Base-by-base conservation (phyloP, 2,113 vertebrate species). In the Symphodus melops region DNA sequence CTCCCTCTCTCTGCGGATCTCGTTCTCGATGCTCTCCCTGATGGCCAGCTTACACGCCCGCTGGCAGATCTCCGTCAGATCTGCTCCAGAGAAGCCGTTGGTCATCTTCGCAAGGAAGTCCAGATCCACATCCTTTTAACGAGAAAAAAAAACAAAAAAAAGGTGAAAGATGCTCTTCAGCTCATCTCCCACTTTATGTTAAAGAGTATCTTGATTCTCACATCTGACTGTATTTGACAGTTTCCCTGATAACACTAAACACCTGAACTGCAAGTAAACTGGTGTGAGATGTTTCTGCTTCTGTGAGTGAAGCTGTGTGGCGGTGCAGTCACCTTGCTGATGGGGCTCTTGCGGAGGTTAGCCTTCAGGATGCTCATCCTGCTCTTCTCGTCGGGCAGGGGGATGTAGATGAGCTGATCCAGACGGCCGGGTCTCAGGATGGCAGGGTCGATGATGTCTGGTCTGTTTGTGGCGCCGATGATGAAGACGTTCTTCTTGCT, bases 401-500 rank as follows among this genome's bases (percentile, higher is more conserved):
- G 98, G 88, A 99, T 99, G 80, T 99, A 99, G 89, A 99, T 99
- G 75, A 99, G 97, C 76, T 99, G 98, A 90, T 99, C 98, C 80
- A 99, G 93, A 63, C 98, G 97, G 1, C 98, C 98, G 0, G 98
- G 98, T 81, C 98, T 94, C 88, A 99, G 89, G 81, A 99, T 99
- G 81, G 98, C 98, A 4, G 98, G 97, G 88, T 99, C 98, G 13
- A 99, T 99, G 89, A 99, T 99, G 93, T 99, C 98, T 19, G 98
- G 97, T 80, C 98, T 93, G 93, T 99, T 99, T 84, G 98, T 99
- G 88, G 98, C 97, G 41, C 98, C 97, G 0, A 99, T 99, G 90
- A 99, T 99, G 92, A 99, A 99, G 75, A 99, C 98, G 0, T 99
- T 99, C 68, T 99, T 99, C 94, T 99, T 99, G 93, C 97, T 99